Evolutionary conservation across 2,797 vertebrate genomes (phyloP), one percentile per base, ranked within the genome.

Genomic region (Kryptopterus vitreolus): DNA sequence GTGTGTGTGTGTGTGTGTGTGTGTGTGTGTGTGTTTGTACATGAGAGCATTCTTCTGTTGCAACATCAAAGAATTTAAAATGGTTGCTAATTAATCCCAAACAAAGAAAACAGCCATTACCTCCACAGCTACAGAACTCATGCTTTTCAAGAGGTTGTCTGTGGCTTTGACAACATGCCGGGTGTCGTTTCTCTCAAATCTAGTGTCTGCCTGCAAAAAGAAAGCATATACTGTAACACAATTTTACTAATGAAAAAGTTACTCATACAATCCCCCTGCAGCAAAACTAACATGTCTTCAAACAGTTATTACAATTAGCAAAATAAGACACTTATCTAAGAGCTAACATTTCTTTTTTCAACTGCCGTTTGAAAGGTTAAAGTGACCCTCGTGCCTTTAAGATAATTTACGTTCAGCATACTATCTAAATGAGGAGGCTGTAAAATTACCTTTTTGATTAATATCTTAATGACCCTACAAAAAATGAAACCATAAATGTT

Each of bases 81-180:
- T 66, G 3, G 31, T 26, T 66, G 55, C 1, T 38, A 12, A 53
- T 43, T 35, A 53, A 29, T 53, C n/a, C 29, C 31, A 61, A 63
- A 63, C 31, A 57, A 6, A 43, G 6, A 7, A 43, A 43, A 43
- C 38, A 24, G 50, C 24, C 55, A 38, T 87, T 92, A 98, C 97
- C 95, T 98, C 96, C 29, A 94, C 91, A 3, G 95, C 89, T 81
- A 98, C 91, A 0, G 87, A 92, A n/a, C 93, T 92, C 61, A 98
- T 46, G 85, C 94, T 97, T 31, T 93, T 91, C 88, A 95, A 89
- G 74, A 98, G 89, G 12, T 86, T 88, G 88, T 94, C 92, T 48
- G 95, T 93, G 15, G 95, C 94, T 88, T 85, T 91, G 57, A 91
- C 86, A 26, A 99, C 92, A 50, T 91, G 87, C 58, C 77, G 77